Evolutionary conservation across 2,888 invertebrate genomes (phyloP).

Genomic region (Netelia fuscicornis): DNA sequence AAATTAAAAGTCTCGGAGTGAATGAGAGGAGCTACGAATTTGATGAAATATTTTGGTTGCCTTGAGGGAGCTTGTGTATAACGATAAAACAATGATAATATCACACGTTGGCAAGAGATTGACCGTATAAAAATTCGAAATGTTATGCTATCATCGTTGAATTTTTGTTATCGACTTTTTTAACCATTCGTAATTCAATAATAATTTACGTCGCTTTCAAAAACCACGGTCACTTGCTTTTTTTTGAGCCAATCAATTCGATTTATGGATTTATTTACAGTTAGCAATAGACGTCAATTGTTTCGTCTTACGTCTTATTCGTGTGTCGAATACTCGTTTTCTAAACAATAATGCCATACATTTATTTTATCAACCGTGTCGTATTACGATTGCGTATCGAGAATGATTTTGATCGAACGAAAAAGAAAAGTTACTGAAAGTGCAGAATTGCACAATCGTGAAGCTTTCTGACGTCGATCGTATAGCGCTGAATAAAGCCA

Average conservation of each 20-base stretch:
- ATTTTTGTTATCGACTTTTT: neutral
- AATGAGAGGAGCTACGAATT: constrained; percentile 5
- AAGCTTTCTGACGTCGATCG: neutral
- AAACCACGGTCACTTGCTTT: neutral
- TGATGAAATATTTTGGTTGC: constrained; percentile 18
- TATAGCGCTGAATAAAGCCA: constrained; percentile 8
- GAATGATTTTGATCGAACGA: neutral
- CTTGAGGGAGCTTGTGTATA: constrained; percentile 37
- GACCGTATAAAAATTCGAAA: constrained; percentile 29
- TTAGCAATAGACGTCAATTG: no score
- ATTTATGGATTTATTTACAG: no score
- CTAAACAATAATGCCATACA: no score
- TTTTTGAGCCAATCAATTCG: no score
- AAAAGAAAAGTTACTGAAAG: neutral
- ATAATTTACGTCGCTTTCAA: neutral
- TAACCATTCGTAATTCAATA: neutral
- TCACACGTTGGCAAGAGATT: constrained; percentile 22
- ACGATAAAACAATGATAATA: constrained; percentile 47
- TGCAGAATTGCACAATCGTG: neutral
- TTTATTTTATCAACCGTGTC: no score
- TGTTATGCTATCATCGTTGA: neutral
- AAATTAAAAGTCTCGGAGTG: constrained; percentile 36
- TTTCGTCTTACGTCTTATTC: no score
- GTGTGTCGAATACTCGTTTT: no score
- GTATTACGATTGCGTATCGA: neutral